Evolutionary conservation across 1,140 invertebrate species (phyloP).

Genomic region (Hycleus phaleratus): DNA sequence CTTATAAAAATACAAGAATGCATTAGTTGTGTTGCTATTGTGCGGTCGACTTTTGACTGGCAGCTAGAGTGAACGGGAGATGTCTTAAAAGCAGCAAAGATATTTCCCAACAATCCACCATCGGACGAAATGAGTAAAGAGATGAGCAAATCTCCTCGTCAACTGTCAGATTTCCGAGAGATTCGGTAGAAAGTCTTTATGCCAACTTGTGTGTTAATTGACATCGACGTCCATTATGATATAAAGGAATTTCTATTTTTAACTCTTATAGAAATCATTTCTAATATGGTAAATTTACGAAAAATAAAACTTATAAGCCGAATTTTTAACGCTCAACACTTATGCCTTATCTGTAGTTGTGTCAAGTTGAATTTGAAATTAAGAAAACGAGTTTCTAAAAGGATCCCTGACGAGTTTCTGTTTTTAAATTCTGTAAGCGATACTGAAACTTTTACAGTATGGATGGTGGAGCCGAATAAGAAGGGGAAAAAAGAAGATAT

Average conservation of each 20-base stretch:
- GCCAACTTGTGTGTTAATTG: neutral
- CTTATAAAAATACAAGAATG: neutral
- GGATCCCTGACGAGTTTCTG: slow-evolving; percentile 13
- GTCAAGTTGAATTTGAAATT: slow-evolving; percentile 17
- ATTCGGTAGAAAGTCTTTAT: slow-evolving; percentile 13
- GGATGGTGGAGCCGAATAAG: too few species aligned
- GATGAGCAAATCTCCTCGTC: slow-evolving; percentile 15
- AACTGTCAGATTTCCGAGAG: slow-evolving; percentile 15
- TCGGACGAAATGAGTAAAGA: slow-evolving; percentile 13
- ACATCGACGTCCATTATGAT: too few species aligned
- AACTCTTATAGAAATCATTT: too few species aligned
- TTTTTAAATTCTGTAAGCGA: slow-evolving; percentile 16
- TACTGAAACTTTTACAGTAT: slow-evolving; percentile 5
- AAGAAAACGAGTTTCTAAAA: slow-evolving; percentile 18
- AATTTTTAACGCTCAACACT: too few species aligned
- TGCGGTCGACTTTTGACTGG: slow-evolving; percentile 19
- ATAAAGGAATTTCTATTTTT: too few species aligned
- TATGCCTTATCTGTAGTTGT: neutral
- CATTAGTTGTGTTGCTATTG: slow-evolving; percentile 20
- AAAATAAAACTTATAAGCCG: too few species aligned
- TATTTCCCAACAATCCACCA: slow-evolving; percentile 1
- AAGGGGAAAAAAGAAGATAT: neutral
- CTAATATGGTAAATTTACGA: too few species aligned
- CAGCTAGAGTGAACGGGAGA: neutral
- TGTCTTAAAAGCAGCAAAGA: slow-evolving; percentile 10